These are phyloP conservation scores for Mesorhabditis spiculigera DNA, from an alignment of 2,888 invertebrate species.

Conservation along the genomic window DNA sequence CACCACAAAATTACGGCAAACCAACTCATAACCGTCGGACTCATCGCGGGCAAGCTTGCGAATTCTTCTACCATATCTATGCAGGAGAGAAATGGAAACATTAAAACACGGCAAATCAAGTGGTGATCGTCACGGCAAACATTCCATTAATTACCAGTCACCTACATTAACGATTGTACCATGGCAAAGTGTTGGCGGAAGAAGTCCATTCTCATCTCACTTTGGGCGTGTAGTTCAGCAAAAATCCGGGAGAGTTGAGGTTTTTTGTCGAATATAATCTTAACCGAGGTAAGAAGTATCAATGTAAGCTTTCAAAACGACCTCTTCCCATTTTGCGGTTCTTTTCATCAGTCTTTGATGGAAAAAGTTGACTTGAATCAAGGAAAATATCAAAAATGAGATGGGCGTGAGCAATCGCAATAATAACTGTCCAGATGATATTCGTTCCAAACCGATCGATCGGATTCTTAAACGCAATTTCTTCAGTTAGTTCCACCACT, in stretches of 20 bases:
- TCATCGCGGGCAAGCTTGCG: too few relatives aligned
- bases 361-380: conserved; percentile 91
- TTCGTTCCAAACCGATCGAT: conserved; percentile 85
- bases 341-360: conserved; percentile 79
- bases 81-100: too few relatives aligned
- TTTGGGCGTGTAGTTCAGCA: conserved; percentile 4
- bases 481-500: not conserved
- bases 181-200: not conserved
- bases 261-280: not conserved
- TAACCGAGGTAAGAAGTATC: not conserved
- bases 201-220: conserved; percentile 8
- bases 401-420: conserved; percentile 87
- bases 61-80: too few relatives aligned
- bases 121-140: too few relatives aligned
- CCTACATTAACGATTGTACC: conserved; percentile 4
- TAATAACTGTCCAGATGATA: conserved; percentile 82
- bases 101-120: too few relatives aligned
- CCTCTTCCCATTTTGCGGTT: conserved; percentile 36
- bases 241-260: not conserved
- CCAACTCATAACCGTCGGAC: too few relatives aligned
- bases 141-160: not conserved
- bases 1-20: too few relatives aligned
- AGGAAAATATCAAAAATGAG: conserved; percentile 88
- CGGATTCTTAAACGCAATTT: conserved; percentile 70
- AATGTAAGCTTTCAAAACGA: not conserved